Percentiles rank a stretch among this genome's conserved stretches.
Conservation (phyloP, 2,888 invertebrate genomes). For the Schizotus pectinicornis region DNA sequence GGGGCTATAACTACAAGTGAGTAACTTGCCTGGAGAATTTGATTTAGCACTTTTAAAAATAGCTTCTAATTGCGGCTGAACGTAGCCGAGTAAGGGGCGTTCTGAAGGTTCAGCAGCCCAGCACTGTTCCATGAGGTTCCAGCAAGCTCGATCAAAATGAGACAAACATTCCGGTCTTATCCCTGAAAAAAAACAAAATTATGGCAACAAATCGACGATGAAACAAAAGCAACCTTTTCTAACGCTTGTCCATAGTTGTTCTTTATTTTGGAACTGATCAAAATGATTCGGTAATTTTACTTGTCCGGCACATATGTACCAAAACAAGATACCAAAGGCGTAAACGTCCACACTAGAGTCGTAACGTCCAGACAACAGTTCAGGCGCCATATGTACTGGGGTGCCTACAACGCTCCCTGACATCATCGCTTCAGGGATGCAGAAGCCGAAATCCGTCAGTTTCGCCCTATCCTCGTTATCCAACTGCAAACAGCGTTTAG, state of each 20-base stretch:
- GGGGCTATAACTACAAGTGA: conserved; percentile 31
- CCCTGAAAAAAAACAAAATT: conserved; percentile 61
- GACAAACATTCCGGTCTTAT: conserved; percentile 79
- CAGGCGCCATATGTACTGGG: conserved; percentile 92
- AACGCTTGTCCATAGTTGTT: conserved; percentile 85
- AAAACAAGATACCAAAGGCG: conserved; percentile 88
- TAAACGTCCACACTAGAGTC: conserved; percentile 87
- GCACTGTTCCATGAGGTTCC: conserved; percentile 83
- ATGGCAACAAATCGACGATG: not conserved
- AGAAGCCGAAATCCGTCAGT: conserved; percentile 88
- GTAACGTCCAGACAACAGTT: conserved; percentile 80
- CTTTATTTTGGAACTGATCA: conserved; percentile 84
- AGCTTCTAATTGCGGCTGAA: conserved; percentile 71
- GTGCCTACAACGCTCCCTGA: conserved; percentile 88
- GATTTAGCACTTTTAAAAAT: conserved; percentile 55
- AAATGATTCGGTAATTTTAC: conserved; percentile 79
- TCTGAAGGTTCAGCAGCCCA: conserved; percentile 79
- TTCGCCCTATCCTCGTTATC: conserved; percentile 77
- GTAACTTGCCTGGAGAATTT: conserved; percentile 43
- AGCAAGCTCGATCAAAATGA: conserved; percentile 78
- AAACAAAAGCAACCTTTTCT: conserved; percentile 70
- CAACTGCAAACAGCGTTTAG: conserved; percentile 57
- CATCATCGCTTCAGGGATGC: conserved; percentile 89
- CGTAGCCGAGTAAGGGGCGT: conserved; percentile 79
- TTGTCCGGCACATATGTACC: conserved; percentile 88